Conservation (phyloP, 2,888 invertebrate species). For the Onchidella celtica region DNA sequence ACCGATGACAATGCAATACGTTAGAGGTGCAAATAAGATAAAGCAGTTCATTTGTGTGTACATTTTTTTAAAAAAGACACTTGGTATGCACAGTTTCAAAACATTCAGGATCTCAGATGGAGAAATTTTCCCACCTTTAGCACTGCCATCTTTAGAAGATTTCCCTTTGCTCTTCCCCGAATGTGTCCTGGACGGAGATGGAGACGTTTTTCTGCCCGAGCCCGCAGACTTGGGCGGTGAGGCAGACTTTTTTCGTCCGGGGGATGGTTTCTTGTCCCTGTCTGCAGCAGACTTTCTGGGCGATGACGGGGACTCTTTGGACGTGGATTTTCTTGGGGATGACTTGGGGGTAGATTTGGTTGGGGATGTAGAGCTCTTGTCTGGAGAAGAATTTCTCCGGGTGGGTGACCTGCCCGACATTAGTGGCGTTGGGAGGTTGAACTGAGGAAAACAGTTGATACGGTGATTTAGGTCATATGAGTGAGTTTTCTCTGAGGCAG, state of each 20-base stretch:
- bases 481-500: too few species aligned
- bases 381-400: background rate
- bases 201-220: background rate
- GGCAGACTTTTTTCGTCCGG: constrained; percentile 15
- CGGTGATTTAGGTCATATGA: too few species aligned
- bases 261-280: background rate
- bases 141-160: constrained; percentile 11
- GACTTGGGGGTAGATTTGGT: constrained; percentile 16
- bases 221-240: constrained; percentile 32
- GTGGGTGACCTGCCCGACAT: background rate
- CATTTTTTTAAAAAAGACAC: too few species aligned
- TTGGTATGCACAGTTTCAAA: too few species aligned
- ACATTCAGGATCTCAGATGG: too few species aligned
- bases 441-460: too few species aligned
- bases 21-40: too few species aligned
- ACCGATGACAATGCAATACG: too few species aligned
- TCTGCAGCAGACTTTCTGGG: background rate
- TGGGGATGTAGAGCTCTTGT: background rate
- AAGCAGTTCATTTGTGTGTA: too few species aligned
- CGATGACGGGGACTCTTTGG: constrained; percentile 10
- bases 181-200: constrained; percentile 14
- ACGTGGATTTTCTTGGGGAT: background rate
- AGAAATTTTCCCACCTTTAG: constrained; percentile 5
- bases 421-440: too few species aligned
- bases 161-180: constrained; percentile 4